Percentiles rank a stretch among this genome's conserved stretches.
Evolutionary conservation across 2,888 invertebrate genomes (phyloP).

Genomic region (Xestia c-nigrum): DNA sequence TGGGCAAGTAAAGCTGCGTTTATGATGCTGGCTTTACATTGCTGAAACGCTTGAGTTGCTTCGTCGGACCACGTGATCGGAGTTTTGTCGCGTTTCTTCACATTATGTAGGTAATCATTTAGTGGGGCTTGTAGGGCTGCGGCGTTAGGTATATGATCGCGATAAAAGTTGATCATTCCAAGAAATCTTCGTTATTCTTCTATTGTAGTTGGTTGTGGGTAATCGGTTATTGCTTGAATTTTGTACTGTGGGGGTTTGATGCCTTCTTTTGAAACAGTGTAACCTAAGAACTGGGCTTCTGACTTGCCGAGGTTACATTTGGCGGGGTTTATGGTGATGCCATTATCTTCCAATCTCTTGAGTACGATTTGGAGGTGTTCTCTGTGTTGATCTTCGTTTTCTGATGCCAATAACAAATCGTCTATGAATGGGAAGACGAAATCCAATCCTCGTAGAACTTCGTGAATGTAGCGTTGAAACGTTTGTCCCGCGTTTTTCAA

Average conservation of each 20-base stretch:
- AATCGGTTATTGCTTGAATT: neutral
- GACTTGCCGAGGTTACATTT: too few species aligned
- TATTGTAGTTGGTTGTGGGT: neutral
- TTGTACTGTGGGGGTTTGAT: neutral
- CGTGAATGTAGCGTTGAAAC: too few species aligned
- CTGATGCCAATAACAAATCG: too few species aligned
- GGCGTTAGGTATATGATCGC: neutral
- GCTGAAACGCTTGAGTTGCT: slow-evolving; percentile 7
- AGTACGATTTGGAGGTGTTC: too few species aligned
- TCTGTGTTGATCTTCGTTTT: too few species aligned
- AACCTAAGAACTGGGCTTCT: neutral
- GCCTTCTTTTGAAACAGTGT: neutral
- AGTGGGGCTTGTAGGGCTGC: neutral
- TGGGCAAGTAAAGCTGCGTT: slow-evolving; percentile 7
- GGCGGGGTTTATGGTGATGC: too few species aligned
- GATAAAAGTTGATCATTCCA: neutral
- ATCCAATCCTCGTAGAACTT: too few species aligned
- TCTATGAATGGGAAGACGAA: too few species aligned
- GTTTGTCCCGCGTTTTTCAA: too few species aligned
- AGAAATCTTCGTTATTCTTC: neutral
- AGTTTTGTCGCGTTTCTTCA: neutral
- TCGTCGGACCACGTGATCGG: slow-evolving; percentile 14
- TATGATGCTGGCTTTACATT: slow-evolving; percentile 11
- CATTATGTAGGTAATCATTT: neutral
- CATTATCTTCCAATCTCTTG: too few species aligned